Conservation (phyloP, 2,888 invertebrate species). For the Clanis bilineata region DNA sequence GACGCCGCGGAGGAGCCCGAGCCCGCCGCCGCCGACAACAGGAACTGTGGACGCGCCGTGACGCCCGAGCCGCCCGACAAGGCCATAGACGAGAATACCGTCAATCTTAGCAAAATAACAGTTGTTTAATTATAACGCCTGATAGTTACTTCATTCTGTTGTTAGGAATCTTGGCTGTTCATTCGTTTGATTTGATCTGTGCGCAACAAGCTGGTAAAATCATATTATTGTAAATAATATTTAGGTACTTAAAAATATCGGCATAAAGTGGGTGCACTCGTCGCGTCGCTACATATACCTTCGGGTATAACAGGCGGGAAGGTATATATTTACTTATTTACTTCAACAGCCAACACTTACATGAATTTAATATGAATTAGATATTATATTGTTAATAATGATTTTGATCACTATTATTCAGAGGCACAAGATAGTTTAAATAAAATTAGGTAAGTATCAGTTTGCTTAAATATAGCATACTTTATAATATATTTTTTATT, state of each 20-base stretch:
- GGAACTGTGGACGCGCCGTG: slow-evolving; percentile 29
- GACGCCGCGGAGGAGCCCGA: slow-evolving; percentile 37
- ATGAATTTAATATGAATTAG: slow-evolving; percentile 5
- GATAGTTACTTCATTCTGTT: background rate
- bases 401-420: slow-evolving; percentile 15
- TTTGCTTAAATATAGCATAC: background rate
- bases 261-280: too few relatives aligned
- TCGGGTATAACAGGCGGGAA: too few relatives aligned
- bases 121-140: slow-evolving; percentile 27
- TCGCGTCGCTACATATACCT: too few relatives aligned
- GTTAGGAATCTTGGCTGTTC: background rate
- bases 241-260: too few relatives aligned
- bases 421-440: slow-evolving; percentile 14
- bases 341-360: background rate
- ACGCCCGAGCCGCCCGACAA: slow-evolving; percentile 62
- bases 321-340: background rate
- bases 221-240: too few relatives aligned
- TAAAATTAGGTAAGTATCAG: background rate
- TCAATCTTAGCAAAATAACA: slow-evolving; percentile 31
- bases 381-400: slow-evolving; percentile 8
- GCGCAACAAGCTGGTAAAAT: background rate
- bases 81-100: slow-evolving; percentile 47
- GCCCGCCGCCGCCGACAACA: slow-evolving; percentile 34
- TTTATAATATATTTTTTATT: background rate
- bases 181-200: background rate